Base-by-base conservation (phyloP, 64 coral and sea anemone species). In the Hydrozoanthus tunicans region DNA sequence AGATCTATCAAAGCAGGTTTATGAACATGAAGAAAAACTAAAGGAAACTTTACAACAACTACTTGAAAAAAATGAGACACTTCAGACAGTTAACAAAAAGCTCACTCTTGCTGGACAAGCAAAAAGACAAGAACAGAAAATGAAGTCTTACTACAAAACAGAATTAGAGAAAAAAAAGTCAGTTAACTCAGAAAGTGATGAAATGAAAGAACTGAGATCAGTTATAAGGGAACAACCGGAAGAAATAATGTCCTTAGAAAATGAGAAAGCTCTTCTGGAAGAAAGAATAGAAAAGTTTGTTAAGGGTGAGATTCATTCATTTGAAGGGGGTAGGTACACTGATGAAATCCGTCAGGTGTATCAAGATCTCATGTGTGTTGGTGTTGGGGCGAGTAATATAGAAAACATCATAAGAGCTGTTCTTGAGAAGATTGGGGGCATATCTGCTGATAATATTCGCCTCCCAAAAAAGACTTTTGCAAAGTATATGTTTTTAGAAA, bases 391-490 rank as follows among this genome's bases (percentile, higher is more conserved):
- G 32, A 43, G 32, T 43, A 43, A 43, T 43, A 2, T 43, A 43
- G 32, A 43, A 43, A 43, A 43, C 32, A 43, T 43, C 32, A 2
- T 43, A 43, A 43, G 81, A 51, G 70, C 55, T 85, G 82, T 85
- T 9, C 58, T 71, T 25, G 64, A 85, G 58, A 71, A 85, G 53
- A 76, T 90, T 63, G 73, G 56, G 62, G 86, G 86, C 2, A 90
- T 90, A 5, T 62, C 57, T 3, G 53, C 71, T 90, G 86, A 67
- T 25, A 55, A 83, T 83, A 61, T 83, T 85, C 82, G 86, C 54
- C 76, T 90, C 53, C 86, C 86, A 59, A 12, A 77, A 23, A 62
- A 76, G 63, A 90, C 72, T 10, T 90, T 90, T 90, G 71, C 86
- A n/a, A 90, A 67, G 15, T 90, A 90, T 56, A 76, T 78, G 72